A percentile compares a stretch with the other conserved stretches of the same genome.
Conservation (phyloP, 2,797 vertebrate genomes). For the Dromococcyx pavoninus region DNA sequence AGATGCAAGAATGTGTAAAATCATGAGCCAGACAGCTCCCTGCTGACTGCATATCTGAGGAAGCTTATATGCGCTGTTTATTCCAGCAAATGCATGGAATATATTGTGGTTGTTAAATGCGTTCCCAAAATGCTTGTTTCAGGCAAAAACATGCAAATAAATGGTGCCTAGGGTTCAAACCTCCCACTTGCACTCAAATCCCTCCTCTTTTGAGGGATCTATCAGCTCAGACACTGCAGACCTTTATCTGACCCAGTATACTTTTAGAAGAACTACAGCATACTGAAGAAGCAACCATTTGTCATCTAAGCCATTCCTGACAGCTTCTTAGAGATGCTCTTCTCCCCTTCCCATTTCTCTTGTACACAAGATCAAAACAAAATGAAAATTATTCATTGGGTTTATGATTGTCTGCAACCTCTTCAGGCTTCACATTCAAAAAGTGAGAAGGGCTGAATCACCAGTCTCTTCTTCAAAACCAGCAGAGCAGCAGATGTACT, state of each 20-base stretch:
- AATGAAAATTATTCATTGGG: not conserved
- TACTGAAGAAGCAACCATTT: slow-evolving; percentile 46
- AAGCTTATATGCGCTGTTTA: slow-evolving; percentile 42
- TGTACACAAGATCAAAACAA: not conserved
- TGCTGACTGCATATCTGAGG: slow-evolving; percentile 60
- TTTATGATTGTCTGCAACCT: not conserved
- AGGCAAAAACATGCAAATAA: slow-evolving; percentile 64
- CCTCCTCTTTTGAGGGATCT: slow-evolving; percentile 63
- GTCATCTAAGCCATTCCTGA: not conserved
- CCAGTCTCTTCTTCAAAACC: not conserved
- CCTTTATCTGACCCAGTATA: slow-evolving; percentile 43
- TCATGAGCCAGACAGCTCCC: slow-evolving; percentile 58
- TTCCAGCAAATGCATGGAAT: slow-evolving; percentile 59
- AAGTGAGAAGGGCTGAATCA: not conserved
- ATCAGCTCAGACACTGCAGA: slow-evolving; percentile 47
- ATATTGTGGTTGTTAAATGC: slow-evolving; percentile 59
- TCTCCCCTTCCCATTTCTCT: not conserved
- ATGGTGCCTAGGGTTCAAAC: slow-evolving; percentile 56
- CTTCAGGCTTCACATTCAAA: not conserved
- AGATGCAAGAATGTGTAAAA: slow-evolving; percentile 65
- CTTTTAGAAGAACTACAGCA: not conserved
- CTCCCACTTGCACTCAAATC: slow-evolving; percentile 66
- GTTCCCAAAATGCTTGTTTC: slow-evolving; percentile 62
- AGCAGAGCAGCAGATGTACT: not conserved
- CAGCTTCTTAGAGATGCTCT: not conserved